A percentile compares a stretch with the other conserved stretches of the same genome.
These are phyloP conservation scores for Calosoma granatense DNA, from an alignment of 1,140 invertebrate genomes.

Conservation along the genomic window DNA sequence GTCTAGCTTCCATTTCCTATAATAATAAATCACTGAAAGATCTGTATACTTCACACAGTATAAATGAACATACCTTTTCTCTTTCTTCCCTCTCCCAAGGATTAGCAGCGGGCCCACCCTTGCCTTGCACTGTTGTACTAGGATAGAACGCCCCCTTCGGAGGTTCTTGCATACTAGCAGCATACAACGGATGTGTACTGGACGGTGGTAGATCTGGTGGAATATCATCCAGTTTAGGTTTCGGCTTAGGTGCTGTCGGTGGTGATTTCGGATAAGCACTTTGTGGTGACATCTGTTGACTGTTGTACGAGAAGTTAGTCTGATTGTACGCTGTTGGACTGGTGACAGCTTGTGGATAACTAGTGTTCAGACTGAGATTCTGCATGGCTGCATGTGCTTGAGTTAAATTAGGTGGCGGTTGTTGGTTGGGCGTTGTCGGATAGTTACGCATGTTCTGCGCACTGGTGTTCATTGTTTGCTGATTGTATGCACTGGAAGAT, in stretches of 20 bases:
- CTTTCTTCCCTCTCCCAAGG: constrained; percentile 82
- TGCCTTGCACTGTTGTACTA: constrained; percentile 27
- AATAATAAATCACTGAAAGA: background rate
- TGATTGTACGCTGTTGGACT: background rate
- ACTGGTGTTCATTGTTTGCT: background rate
- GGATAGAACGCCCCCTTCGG: constrained; percentile 64
- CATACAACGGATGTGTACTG: constrained; percentile 62
- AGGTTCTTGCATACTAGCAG: constrained; percentile 64
- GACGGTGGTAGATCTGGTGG: constrained; percentile 62
- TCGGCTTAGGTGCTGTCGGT: constrained; percentile 40
- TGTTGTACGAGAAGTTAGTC: background rate
- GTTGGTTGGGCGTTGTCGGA: background rate
- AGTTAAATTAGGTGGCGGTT: background rate
- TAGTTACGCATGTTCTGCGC: background rate
- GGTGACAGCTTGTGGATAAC: background rate
- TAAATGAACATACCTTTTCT: background rate
- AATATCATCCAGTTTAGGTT: constrained; percentile 35
- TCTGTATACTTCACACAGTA: background rate
- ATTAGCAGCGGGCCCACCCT: constrained; percentile 44
- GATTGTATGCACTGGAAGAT: background rate
- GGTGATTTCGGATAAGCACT: constrained; percentile 31
- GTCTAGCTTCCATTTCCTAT: constrained; percentile 54
- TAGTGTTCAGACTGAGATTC: background rate
- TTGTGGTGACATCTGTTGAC: background rate
- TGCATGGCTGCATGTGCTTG: background rate